Percentiles rank a stretch among this genome's conserved stretches.
Conservation (phyloP, 2,113 vertebrate genomes). For the Alligator mississippiensis region DNA sequence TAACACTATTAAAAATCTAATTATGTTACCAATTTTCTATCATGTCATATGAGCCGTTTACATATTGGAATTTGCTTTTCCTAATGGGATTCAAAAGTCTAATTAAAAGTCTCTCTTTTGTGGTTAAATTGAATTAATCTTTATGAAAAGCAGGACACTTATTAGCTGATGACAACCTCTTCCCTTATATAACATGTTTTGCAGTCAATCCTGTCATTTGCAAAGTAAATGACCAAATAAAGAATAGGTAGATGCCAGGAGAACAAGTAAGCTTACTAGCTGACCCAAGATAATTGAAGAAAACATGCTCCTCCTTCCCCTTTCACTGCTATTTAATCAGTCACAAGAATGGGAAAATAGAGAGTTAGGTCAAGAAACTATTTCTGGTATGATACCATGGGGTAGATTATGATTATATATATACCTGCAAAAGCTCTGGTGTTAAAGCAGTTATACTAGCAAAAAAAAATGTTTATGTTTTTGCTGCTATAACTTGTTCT, state of each 20-base stretch:
- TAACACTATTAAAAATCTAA: conserved; percentile 82
- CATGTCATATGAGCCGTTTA: conserved; percentile 77
- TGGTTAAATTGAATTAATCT: conserved; percentile 72
- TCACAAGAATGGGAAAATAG: rapidly evolving
- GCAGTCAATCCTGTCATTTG: conserved; percentile 18
- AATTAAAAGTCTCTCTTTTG: conserved; percentile 80
- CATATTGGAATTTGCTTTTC: conserved; percentile 82
- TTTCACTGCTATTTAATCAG: not conserved
- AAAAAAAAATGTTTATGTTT: not conserved
- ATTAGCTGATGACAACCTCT: conserved; percentile 59
- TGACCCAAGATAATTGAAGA: not conserved
- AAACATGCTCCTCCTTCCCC: not conserved
- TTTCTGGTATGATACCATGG: too few relatives aligned
- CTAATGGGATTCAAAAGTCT: conserved; percentile 81
- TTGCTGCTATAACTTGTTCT: not conserved
- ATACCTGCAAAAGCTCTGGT: not conserved
- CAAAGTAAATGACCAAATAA: conserved; percentile 18
- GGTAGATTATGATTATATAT: too few relatives aligned
- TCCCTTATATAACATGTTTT: conserved; percentile 53
- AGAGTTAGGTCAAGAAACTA: not conserved
- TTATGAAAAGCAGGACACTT: conserved; percentile 63
- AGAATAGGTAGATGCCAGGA: not conserved
- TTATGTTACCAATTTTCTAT: conserved; percentile 81
- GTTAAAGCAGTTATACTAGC: not conserved
- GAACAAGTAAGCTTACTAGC: not conserved